These are phyloP conservation scores for Hirudo medicinalis DNA, from an alignment of 1,140 invertebrate genomes.

Conservation along the genomic window DNA sequence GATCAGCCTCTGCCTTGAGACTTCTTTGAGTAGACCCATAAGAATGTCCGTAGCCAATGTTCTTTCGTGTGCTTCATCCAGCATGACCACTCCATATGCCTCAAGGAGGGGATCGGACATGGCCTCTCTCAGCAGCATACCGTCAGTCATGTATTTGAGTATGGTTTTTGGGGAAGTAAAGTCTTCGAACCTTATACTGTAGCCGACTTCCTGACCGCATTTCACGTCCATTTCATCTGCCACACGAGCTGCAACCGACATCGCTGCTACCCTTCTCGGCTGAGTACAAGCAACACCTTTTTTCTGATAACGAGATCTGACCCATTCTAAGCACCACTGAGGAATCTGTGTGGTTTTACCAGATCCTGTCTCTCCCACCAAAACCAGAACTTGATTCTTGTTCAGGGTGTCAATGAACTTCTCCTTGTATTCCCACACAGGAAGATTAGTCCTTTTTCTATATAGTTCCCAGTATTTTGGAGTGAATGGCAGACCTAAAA, in stretches of 20 bases:
- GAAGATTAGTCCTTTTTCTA: constrained; percentile 74
- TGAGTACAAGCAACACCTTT: constrained; percentile 89
- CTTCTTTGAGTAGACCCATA: constrained; percentile 95
- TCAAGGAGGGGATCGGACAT: constrained; percentile 98
- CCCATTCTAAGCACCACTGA: constrained; percentile 81
- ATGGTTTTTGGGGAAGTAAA: constrained; percentile 88
- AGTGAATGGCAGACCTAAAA: constrained; percentile 37
- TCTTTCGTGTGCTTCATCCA: constrained; percentile 98
- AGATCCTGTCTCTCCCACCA: constrained; percentile 84
- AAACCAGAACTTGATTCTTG: constrained; percentile 76
- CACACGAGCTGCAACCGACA: constrained; percentile 94
- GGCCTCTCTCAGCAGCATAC: constrained; percentile 96
- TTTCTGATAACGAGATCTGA: constrained; percentile 50
- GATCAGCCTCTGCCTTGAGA: constrained; percentile 81
- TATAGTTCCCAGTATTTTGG: constrained; percentile 45
- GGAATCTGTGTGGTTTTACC: constrained; percentile 87
- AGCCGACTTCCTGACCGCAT: constrained; percentile 93
- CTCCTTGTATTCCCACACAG: constrained; percentile 91
- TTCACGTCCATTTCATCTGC: constrained; percentile 98
- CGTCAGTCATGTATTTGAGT: constrained; percentile 91
- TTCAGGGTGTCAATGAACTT: constrained; percentile 85
- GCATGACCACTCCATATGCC: constrained; percentile 77
- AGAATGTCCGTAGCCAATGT: constrained; percentile 96
- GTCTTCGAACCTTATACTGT: constrained; percentile 98
- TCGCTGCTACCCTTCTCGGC: constrained; percentile 90